Base-by-base conservation (phyloP, 2,797 vertebrate genomes). In the Arremon brunneinucha region DNA sequence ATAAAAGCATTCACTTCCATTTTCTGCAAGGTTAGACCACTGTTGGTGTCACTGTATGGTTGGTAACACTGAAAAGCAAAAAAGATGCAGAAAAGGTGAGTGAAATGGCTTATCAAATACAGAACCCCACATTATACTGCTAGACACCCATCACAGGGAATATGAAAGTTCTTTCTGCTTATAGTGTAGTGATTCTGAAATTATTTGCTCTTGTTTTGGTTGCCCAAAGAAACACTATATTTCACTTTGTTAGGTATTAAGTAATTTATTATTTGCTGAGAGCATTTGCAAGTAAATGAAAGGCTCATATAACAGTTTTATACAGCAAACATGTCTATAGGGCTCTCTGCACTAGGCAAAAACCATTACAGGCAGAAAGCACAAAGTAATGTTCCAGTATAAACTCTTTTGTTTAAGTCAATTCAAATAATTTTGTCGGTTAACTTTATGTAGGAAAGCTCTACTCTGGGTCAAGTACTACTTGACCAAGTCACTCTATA, bases 121-220 rank as follows among this genome's bases (percentile, higher is more conserved):
- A 78, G 41, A 83, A 47, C 9, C 20, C 23, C 1, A 1, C 0
- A 4, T 49, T 53, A 23, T 2, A 3, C 35, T 52, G 3, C 14
- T 60, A 14, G 26, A 21, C 59, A 82, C 9, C 7, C 22, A 28
- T 35, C 17, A 52, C n/a, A 35, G 12, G 15, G 20, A 59, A 5
- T 19, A n/a, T 8, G n/a, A 81, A 74, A 24, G 21, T 46, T 56
- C 28, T 15, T 65, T 85, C 32, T 76, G 9, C 28, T 60, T 17
- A 7, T 18, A 44, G 8, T 14, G 4, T 27, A 67, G 12, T 10
- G 18, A 72, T 69, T 87, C 79, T 60, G 35, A 86, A 72, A 37
- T 41, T 57, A 64, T 52, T 53, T 90, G 3, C 30, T 74, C 24
- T 81, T 26, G 3, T 2, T 35, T 62, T 81, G 13, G 9, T 30